Evolutionary conservation across 1,140 invertebrate genomes (phyloP).

Genomic region (Drosophila setifemur): DNA sequence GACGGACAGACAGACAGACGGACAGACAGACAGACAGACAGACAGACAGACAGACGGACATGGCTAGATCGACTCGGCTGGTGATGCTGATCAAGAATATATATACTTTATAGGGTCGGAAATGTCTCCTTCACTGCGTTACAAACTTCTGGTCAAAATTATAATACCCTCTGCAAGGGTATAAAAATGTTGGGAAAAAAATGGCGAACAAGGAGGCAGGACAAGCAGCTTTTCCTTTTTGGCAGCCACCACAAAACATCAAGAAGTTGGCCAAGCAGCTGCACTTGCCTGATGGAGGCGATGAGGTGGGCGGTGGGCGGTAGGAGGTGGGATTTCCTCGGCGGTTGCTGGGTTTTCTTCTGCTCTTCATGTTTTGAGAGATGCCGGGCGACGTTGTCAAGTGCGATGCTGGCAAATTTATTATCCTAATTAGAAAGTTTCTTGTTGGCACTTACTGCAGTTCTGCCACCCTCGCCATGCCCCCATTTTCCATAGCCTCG

Average conservation of each 20-base stretch:
- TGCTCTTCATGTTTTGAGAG: constrained; percentile 58
- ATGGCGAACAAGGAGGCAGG: background rate
- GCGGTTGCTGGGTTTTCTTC: constrained; percentile 22
- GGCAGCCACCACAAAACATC: constrained; percentile 69
- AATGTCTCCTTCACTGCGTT: too few species aligned
- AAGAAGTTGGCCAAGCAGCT: constrained; percentile 58
- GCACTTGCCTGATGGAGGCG: constrained; percentile 19
- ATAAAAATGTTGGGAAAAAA: too few species aligned
- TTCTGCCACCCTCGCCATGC: constrained; percentile 24
- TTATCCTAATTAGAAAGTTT: constrained; percentile 82
- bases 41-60: too few species aligned
- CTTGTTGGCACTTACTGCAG: constrained; percentile 66
- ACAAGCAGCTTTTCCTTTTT: constrained; percentile 53
- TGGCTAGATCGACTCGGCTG: too few species aligned
- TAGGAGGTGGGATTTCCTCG: background rate
- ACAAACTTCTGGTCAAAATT: too few species aligned
- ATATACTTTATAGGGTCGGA: too few species aligned
- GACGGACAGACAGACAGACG: too few species aligned
- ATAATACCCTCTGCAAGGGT: too few species aligned
- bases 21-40: too few species aligned
- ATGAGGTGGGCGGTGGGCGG: background rate
- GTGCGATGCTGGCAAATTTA: constrained; percentile 76
- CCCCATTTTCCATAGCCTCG: too few species aligned
- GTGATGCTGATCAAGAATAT: too few species aligned
- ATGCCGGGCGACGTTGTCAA: constrained; percentile 65